These are phyloP conservation scores for Cairina moschata DNA, from an alignment of 2,113 vertebrate genomes.

Conservation along the genomic window DNA sequence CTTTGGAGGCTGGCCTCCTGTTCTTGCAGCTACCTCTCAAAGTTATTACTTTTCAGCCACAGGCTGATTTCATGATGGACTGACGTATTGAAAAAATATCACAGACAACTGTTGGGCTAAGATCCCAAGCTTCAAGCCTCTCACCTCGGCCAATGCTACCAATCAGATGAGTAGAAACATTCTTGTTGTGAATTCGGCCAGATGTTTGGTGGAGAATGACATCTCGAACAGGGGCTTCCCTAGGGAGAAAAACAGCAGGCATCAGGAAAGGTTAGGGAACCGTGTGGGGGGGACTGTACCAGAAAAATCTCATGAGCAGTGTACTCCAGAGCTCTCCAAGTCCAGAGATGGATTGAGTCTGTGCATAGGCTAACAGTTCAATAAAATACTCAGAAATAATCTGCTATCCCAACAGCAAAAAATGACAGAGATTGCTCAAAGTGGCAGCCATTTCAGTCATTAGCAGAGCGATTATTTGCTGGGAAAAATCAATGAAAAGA, in stretches of 20 bases:
- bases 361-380: background rate
- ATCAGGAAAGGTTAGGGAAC: background rate
- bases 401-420: background rate
- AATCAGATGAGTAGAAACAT: slow-evolving; percentile 95
- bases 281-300: background rate
- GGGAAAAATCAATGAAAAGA: background rate
- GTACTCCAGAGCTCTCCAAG: background rate
- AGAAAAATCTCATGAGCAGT: background rate
- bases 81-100: background rate
- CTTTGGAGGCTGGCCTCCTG: background rate
- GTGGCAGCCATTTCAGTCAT: background rate
- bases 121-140: background rate
- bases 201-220: slow-evolving; percentile 91
- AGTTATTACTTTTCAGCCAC: background rate
- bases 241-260: slow-evolving; percentile 30
- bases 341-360: background rate
- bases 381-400: background rate
- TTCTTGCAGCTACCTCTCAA: background rate
- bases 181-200: slow-evolving; percentile 97
- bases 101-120: background rate
- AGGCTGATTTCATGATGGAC: background rate
- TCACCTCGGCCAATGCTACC: slow-evolving; percentile 90
- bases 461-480: background rate
- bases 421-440: background rate
- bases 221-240: slow-evolving; percentile 85